Evolutionary conservation across 1,140 invertebrate genomes (phyloP).

Genomic region (Brachionus sp.): DNA sequence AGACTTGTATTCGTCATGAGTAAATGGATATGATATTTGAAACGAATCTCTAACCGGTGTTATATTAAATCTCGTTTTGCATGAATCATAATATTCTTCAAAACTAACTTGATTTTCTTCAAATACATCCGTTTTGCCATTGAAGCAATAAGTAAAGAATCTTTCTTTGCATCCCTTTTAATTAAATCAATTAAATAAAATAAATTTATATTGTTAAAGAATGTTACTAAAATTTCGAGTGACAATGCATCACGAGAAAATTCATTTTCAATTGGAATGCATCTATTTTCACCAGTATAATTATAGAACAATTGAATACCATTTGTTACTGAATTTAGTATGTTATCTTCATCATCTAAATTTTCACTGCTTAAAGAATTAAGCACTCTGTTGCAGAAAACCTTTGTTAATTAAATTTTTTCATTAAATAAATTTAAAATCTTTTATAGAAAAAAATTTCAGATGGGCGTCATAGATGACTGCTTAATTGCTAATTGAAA

Average conservation of each 20-base stretch:
- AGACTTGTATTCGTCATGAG: constrained; percentile 10
- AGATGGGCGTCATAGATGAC: constrained; percentile 66
- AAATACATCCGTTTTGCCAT: constrained; percentile 4
- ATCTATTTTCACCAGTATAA: constrained; percentile 66
- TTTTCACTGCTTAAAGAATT: neutral
- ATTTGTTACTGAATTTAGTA: constrained; percentile 66
- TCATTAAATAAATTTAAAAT: constrained; percentile 64
- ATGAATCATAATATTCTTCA: constrained; percentile 7
- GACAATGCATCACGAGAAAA: constrained; percentile 65
- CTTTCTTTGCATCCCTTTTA: constrained; percentile 8
- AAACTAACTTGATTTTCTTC: neutral
- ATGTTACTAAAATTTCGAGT: constrained; percentile 63
- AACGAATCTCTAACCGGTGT: neutral
- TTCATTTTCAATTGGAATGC: constrained; percentile 49
- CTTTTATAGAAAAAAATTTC: constrained; percentile 81
- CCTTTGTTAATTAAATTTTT: constrained; percentile 66
- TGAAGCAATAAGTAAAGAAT: neutral
- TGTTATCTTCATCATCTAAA: constrained; percentile 50
- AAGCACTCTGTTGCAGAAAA: neutral
- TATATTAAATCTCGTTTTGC: constrained; percentile 4
- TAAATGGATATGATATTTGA: neutral
- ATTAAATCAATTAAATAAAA: neutral
- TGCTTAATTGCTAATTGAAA: neutral
- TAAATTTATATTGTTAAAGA: neutral
- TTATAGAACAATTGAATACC: constrained; percentile 75